These are phyloP conservation scores for Delphinus delphis DNA, from an alignment of 2,113 vertebrate species.

Conservation along the genomic window DNA sequence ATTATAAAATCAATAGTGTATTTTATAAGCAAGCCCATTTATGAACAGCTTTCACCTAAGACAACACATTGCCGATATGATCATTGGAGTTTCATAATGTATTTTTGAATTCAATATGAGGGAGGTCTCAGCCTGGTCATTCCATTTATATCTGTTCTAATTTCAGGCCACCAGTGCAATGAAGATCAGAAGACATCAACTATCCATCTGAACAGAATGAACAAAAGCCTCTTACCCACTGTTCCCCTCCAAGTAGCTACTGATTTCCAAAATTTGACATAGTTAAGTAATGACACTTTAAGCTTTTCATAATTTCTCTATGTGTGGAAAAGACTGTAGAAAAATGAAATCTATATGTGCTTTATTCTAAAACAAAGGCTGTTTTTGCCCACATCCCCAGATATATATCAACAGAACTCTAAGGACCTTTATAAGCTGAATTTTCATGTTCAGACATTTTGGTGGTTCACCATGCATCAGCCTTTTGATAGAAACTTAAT, in stretches of 20 bases:
- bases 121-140: conserved; percentile 33
- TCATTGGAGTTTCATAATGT: background rate
- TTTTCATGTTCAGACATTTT: background rate
- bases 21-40: conserved; percentile 59
- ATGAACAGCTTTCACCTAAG: conserved; percentile 48
- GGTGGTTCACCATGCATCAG: conserved; percentile 25
- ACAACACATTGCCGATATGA: conserved; percentile 30
- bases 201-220: background rate
- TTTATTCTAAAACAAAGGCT: conserved; percentile 42
- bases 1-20: conserved; percentile 59
- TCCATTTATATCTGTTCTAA: background rate
- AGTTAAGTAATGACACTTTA: background rate
- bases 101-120: conserved; percentile 20
- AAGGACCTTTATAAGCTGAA: background rate
- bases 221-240: background rate
- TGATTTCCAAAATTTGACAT: background rate
- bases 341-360: background rate
- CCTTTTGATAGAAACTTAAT: background rate
- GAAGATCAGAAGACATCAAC: conserved; percentile 28
- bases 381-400: background rate
- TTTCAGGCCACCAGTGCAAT: background rate
- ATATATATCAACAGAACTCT: background rate
- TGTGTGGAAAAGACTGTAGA: background rate
- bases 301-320: background rate
- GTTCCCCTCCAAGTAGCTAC: background rate